Evolutionary conservation across 1,140 invertebrate species (phyloP), one percentile per base, ranked within the genome.

Genomic region (Wiebesia pumilae): DNA sequence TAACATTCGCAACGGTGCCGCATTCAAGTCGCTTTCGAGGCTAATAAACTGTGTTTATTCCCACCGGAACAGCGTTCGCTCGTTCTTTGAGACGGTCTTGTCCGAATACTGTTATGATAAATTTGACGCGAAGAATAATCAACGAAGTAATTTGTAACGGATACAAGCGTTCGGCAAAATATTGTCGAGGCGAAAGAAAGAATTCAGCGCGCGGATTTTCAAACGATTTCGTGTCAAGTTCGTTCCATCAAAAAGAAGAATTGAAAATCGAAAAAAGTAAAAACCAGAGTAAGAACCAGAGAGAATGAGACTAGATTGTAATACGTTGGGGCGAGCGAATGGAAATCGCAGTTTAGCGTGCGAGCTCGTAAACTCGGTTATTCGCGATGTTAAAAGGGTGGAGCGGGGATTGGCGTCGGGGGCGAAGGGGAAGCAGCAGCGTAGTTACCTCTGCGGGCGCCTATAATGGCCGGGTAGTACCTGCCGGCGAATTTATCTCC

Each of bases 401-500:
- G 80, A 81, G 58, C 7, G 69, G 69, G 67, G 35, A 24, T 81
- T 7, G 12, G 35, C 78, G 33, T 16, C 14, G 21, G n/a, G 16
- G 69, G 43, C 12, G 6, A 73, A 51, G 62, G 21, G n/a, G n/a
- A 47, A 88, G 84, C 40, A 33, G 27, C 35, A 40, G 77, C 80
- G 38, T 73, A 85, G 58, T 81, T 69, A 65, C 47, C 83, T 71
- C 77, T 81, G 87, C 86, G 62, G 90, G 78, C 85, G 81, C 81
- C 85, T 85, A 88, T 90, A 92, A 92, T 90, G 89, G 88, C 88
- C 87, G 87, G 90, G 87, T 89, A 90, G 88, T 90, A 90, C 89
- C 89, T 90, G 88, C 79, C 90, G 88, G 90, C 82, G 87, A 89
- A 91, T 92, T 91, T 92, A 92, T 93, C 91, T 91, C 89, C 81